Percentiles rank a stretch among this genome's conserved stretches.
These are phyloP conservation scores for Parazoanthus atlanticus DNA, from an alignment of 92 coral and sea anemone species.

Conservation along the genomic window DNA sequence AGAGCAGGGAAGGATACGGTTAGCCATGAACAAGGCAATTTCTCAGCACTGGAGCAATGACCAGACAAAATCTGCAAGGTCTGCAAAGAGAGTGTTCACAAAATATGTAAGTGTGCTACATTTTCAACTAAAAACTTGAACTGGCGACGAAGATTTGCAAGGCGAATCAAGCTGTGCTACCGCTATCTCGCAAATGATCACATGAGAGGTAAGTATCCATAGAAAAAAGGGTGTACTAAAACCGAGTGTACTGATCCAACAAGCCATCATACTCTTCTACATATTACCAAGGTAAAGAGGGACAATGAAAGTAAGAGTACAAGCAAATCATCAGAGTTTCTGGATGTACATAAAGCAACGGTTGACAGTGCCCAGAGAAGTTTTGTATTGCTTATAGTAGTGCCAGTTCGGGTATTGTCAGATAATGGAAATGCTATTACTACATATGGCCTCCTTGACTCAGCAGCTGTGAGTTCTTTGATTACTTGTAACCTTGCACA, in stretches of 20 bases:
- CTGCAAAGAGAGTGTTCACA: no score
- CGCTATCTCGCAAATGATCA: conserved; percentile 39
- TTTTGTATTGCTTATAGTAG: conserved; percentile 49
- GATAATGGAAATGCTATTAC: no score
- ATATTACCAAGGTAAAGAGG: conserved; percentile 3
- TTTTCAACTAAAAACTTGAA: conserved; percentile 4
- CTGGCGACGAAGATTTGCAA: conserved; percentile 53
- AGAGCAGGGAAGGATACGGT: no score
- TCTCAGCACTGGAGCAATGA: neutral
- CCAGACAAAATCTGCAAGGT: neutral
- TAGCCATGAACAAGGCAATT: neutral
- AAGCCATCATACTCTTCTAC: no score
- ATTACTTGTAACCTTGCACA: no score
- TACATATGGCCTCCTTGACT: no score
- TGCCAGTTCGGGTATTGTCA: no score
- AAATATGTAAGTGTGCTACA: no score
- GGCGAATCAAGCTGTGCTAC: conserved; percentile 51
- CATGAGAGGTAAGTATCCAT: conserved; percentile 4
- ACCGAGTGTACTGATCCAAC: neutral
- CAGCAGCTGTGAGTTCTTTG: no score
- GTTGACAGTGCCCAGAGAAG: neutral
- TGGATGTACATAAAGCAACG: no score
- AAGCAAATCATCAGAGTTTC: no score
- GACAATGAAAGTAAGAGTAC: no score
- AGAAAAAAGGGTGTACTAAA: conserved; percentile 8